Conservation (phyloP, 2,797 vertebrate species). For the Perodicticus potto region DNA sequence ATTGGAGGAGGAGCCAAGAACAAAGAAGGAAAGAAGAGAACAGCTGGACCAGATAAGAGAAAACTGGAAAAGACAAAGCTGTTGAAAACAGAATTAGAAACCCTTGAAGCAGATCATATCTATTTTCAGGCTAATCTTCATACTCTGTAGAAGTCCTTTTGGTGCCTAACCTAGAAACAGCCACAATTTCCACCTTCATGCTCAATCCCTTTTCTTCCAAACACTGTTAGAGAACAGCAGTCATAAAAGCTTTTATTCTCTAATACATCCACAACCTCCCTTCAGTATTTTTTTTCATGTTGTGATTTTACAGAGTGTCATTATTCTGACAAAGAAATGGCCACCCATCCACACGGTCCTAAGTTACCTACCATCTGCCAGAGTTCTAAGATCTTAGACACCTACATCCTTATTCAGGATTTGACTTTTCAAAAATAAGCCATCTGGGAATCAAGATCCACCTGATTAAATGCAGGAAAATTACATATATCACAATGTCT, state of each 20-base stretch:
- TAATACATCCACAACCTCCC: not conserved
- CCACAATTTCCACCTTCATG: not conserved
- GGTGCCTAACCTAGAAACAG: not conserved
- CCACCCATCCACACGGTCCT: slow-evolving; percentile 15
- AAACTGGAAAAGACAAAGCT: slow-evolving; percentile 58
- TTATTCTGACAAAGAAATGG: slow-evolving; percentile 56
- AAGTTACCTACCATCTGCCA: slow-evolving; percentile 68
- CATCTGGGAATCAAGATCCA: not conserved
- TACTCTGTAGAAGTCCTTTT: slow-evolving; percentile 15
- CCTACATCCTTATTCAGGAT: not conserved
- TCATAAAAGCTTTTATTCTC: slow-evolving; percentile 19
- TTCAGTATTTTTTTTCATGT: not conserved
- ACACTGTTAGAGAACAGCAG: slow-evolving; percentile 15
- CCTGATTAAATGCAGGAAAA: slow-evolving; percentile 27
- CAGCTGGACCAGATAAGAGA: slow-evolving; percentile 65
- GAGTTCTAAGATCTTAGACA: slow-evolving; percentile 17
- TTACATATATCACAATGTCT: not conserved
- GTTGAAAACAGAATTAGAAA: slow-evolving; percentile 17
- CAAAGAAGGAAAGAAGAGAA: slow-evolving; percentile 59
- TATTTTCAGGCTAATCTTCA: slow-evolving; percentile 54
- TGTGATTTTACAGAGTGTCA: slow-evolving; percentile 56
- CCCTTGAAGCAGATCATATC: slow-evolving; percentile 9
- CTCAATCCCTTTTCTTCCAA: not conserved
- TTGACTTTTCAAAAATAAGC: slow-evolving; percentile 18
- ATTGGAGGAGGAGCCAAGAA: slow-evolving; percentile 69